Evolutionary conservation across 2,113 vertebrate genomes (phyloP), one percentile per base, ranked within the genome.

Genomic region (Riparia riparia): DNA sequence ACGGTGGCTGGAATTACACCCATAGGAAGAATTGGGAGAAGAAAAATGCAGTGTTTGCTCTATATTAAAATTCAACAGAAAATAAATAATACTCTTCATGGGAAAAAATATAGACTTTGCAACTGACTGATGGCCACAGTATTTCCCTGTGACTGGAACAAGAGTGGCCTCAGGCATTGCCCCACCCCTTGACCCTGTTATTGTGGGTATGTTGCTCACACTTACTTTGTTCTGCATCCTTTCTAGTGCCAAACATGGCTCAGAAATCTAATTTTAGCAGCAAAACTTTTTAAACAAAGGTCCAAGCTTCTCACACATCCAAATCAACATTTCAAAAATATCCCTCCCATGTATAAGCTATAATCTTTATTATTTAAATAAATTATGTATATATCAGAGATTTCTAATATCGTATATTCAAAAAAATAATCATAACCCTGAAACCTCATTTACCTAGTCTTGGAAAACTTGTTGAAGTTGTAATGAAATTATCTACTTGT

Each of bases 401-500:
- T 80, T 54, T 50, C 14, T 61, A 73, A 50, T 72, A 60, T 18
- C 18, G 12, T 22, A 32, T 31, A 25, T 57, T 92, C 18, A 83
- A 56, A n/a, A 83, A 94, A 86, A 15, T 14, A 60, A 50, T 58
- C 31, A 72, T 39, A 64, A 34, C 26, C 57, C 29, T 65, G 63
- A 64, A 45, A 78, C 8, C 2, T 80, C 71, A 82, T n/a, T 76
- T 64, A 73, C 21, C 4, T 26, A 25, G 26, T 69, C 76, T 51
- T 83, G n/a, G 7, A 81, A 78, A 91, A 66, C 32, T 56, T 76
- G 39, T 61, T 56, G 37, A 95, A 80, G 32, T 66, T 26, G 25
- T 50, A 88, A 93, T 86, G 34, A 51, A 82, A 90, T 82, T 80
- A 86, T 56, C 45, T 79, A 42, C 57, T 65, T 42, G 17, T 21